Evolutionary conservation across 2,797 vertebrate species (phyloP).

Genomic region (Neomorphus geoffroyi): DNA sequence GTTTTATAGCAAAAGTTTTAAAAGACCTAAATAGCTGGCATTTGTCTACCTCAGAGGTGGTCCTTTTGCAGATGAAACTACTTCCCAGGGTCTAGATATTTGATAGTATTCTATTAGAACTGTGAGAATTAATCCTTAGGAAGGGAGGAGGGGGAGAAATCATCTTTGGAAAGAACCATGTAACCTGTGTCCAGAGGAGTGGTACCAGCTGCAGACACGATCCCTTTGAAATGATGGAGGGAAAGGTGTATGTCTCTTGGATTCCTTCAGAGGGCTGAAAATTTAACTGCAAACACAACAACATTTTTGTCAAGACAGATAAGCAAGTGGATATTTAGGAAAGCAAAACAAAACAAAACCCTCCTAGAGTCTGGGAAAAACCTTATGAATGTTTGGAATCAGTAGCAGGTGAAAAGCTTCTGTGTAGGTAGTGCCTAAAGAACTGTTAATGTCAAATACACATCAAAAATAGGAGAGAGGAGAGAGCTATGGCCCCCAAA

Average conservation of each 20-base stretch:
- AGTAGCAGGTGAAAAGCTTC: not conserved
- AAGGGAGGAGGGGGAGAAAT: fast-evolving
- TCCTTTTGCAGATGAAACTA: not conserved
- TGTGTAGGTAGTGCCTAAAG: not conserved
- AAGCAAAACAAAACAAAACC: not conserved
- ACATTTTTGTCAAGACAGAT: not conserved
- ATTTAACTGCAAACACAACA: not conserved
- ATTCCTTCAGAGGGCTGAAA: not conserved
- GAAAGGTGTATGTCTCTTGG: not conserved
- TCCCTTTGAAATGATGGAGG: not conserved
- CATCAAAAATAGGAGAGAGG: not conserved
- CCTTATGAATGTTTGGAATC: not conserved
- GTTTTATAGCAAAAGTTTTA: not conserved
- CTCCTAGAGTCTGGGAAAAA: not conserved
- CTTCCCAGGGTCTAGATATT: not conserved
- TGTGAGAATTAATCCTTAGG: not conserved
- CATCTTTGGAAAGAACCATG: not conserved
- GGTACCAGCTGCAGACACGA: not conserved
- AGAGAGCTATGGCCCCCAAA: not conserved
- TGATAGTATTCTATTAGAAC: not conserved
- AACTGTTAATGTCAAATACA: not conserved
- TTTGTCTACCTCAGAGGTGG: not conserved
- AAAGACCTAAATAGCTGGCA: not conserved
- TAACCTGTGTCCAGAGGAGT: not conserved
- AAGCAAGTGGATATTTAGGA: not conserved